Evolutionary conservation across 2,888 invertebrate species (phyloP).

Genomic region (Cyclophora punctaria): DNA sequence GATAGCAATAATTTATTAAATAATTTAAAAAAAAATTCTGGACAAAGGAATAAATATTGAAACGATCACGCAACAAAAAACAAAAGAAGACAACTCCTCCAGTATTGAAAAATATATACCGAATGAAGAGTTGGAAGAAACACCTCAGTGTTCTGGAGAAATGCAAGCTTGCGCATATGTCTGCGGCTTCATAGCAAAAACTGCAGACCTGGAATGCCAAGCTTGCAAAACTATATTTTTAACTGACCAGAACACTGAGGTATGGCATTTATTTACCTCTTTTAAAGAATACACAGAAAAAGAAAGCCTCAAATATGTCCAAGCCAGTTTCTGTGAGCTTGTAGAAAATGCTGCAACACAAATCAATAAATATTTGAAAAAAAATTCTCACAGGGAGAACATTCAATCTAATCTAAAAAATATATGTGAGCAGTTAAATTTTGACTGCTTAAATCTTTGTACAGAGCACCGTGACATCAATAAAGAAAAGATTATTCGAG

Average conservation of each 20-base stretch:
- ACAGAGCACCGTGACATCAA: too few species aligned
- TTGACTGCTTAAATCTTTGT: too few species aligned
- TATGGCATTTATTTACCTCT: constrained; percentile 2
- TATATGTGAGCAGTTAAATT: too few species aligned
- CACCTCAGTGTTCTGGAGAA: neutral
- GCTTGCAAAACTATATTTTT: constrained; percentile 2
- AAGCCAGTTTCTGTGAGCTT: constrained; percentile 1
- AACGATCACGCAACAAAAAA: neutral
- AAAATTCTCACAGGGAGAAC: neutral
- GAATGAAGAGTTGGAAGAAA: constrained; percentile 6
- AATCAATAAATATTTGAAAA: constrained; percentile 5
- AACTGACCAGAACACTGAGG: constrained; percentile 8
- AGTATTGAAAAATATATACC: neutral
- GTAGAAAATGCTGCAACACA: constrained; percentile 3
- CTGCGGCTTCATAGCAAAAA: constrained; percentile 5
- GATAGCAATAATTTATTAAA: constrained; percentile 1
- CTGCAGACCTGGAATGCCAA: neutral
- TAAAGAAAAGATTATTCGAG: too few species aligned
- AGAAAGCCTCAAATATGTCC: neutral
- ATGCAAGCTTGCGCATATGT: too few species aligned
- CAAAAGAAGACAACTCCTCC: neutral
- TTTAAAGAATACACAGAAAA: constrained; percentile 3
- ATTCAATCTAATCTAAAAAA: too few species aligned
- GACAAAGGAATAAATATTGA: neutral
- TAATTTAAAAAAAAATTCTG: neutral